These are phyloP conservation scores for Miniopterus natalensis DNA, from an alignment of 2,113 vertebrate species.

Conservation along the genomic window DNA sequence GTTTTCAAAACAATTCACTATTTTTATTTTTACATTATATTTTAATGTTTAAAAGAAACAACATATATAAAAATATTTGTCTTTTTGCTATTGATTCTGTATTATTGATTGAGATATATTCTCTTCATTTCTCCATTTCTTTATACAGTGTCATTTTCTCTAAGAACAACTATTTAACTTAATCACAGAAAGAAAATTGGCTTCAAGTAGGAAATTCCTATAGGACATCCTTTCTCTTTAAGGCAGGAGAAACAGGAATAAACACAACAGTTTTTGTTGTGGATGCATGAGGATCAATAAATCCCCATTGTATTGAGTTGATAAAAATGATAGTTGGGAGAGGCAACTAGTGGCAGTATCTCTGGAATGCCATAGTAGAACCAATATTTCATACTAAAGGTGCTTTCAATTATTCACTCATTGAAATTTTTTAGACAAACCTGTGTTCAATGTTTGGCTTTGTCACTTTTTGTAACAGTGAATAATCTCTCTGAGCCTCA, in stretches of 20 bases:
- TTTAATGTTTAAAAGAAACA: slow-evolving; percentile 10
- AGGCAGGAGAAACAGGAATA: neutral
- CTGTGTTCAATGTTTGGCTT: neutral
- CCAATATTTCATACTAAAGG: neutral
- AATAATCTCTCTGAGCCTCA: neutral
- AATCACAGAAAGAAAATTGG: neutral
- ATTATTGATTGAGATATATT: neutral
- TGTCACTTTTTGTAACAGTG: neutral
- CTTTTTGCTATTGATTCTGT: neutral
- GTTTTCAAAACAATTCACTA: neutral
- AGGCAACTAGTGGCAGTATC: neutral
- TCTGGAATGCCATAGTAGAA: neutral
- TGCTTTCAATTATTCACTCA: neutral
- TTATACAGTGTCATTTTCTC: neutral
- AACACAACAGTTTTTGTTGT: neutral
- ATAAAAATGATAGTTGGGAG: neutral
- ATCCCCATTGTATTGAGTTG: neutral
- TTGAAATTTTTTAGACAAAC: neutral
- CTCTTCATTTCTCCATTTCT: neutral
- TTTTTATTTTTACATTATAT: neutral
- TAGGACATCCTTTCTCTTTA: neutral
- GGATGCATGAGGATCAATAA: neutral
- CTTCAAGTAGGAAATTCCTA: neutral
- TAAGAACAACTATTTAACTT: slow-evolving; percentile 15
- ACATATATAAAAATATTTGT: neutral